Evolutionary conservation across 2,797 vertebrate species (phyloP).

Genomic region (Ctenochaetus hawaiiensis): DNA sequence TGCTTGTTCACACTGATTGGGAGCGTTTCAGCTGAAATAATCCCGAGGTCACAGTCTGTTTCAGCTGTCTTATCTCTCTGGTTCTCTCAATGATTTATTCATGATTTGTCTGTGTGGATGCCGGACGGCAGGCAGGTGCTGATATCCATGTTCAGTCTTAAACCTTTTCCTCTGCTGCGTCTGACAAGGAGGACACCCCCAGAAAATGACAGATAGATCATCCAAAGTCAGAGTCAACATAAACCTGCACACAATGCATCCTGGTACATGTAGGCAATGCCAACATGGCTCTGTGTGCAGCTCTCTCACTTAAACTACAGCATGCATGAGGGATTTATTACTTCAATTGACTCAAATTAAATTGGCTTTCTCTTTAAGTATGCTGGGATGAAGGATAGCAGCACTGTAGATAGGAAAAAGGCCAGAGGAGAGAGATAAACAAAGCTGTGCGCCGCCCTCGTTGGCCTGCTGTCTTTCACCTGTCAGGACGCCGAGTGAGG

Average conservation of each 20-base stretch:
- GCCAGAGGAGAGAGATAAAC: slow-evolving; percentile 24
- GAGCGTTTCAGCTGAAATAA: slow-evolving; percentile 54
- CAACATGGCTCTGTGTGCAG: no score
- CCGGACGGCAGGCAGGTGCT: slow-evolving; percentile 49
- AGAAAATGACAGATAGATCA: background rate
- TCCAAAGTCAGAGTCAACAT: background rate
- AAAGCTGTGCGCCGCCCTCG: slow-evolving; percentile 34
- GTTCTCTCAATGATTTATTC: slow-evolving; percentile 54
- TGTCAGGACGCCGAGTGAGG: slow-evolving; percentile 53
- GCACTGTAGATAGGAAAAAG: background rate
- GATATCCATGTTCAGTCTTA: slow-evolving; percentile 11
- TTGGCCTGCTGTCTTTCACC: slow-evolving; percentile 60
- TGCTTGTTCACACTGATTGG: slow-evolving; percentile 57
- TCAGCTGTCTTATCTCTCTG: slow-evolving; percentile 46
- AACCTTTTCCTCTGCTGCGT: background rate
- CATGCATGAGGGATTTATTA: no score
- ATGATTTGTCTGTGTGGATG: slow-evolving; percentile 28
- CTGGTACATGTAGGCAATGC: no score
- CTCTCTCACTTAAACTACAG: no score
- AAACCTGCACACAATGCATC: no score
- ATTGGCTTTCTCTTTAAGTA: no score
- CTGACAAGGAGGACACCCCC: background rate
- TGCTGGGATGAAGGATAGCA: no score
- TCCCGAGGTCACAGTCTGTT: slow-evolving; percentile 34
- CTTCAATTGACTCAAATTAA: no score